Base-by-base conservation (phyloP, 1,140 invertebrate genomes). In the Marisa cornuarietis region DNA sequence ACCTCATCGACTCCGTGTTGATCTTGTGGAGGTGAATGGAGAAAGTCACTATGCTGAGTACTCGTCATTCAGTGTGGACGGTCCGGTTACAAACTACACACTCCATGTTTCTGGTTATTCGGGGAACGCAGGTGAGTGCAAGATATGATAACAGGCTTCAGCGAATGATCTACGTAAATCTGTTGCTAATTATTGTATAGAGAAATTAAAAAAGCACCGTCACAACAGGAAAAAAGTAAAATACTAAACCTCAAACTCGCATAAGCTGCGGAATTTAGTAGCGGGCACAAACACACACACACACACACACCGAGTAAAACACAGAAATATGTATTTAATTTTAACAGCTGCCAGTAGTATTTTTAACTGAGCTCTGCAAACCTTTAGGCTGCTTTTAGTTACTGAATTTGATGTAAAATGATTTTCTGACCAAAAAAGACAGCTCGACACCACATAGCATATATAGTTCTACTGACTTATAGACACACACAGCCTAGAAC, bases 81-180 rank as follows among this genome's bases (percentile, higher is more conserved):
- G 63, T 16, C 79, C 79, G 31, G 24, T 26, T 22, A 22, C 63
- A 42, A 63, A 78, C 0, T 84, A 82, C 69, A 69, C 18, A 9
- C 65, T 84, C 20, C 54, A 66, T 14, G 62, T 84, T 6, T 62
- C 68, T 20, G 81, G 61, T 14, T 84, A 81, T 58, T 54, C n/a
- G 6, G 83, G 83, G 22, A 82, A 66, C 22, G 81, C 79, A 24
- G 94, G 94, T 73, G 18, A 16, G 71, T 18, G n/a, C 22, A 68
- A 5, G 31, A 42, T 42, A 42, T 42, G 1, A 42, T 42, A 42
- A 1, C 31, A 2, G 31, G 31, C 31, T 42, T 42, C 1, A 6
- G 31, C 31, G 1, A 2, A 42, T 42, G 31, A 2, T 42, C 1
- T 1, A 42, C 31, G 31, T 42, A 42, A 42, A 42, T 42, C 31